These are phyloP conservation scores for Ferdinandea cuprea DNA, from an alignment of 2,888 invertebrate genomes.

Conservation along the genomic window DNA sequence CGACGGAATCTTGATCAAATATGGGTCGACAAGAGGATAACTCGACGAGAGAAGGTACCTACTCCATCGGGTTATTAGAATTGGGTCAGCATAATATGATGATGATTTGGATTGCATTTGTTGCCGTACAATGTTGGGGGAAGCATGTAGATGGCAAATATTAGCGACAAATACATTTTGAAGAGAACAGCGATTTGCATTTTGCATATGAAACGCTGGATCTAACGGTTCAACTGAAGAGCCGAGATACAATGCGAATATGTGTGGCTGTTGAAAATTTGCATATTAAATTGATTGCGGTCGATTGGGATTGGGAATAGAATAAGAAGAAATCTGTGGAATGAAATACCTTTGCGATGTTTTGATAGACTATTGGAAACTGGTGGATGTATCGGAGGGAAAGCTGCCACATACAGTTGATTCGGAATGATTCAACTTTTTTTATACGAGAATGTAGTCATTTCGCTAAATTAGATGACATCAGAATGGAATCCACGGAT, in stretches of 20 bases:
- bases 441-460: too few relatives aligned
- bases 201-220: conserved; percentile 20
- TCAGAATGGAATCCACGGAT: too few relatives aligned
- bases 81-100: conserved; percentile 49
- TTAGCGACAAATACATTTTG: conserved; percentile 55
- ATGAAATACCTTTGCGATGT: not conserved
- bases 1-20: conserved; percentile 63
- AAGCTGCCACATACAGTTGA: too few relatives aligned
- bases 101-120: conserved; percentile 12
- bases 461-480: too few relatives aligned
- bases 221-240: conserved; percentile 46
- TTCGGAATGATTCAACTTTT: too few relatives aligned
- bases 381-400: not conserved
- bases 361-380: not conserved
- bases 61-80: conserved; percentile 29
- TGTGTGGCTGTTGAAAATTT: conserved; percentile 41
- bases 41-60: conserved; percentile 11
- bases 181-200: conserved; percentile 40
- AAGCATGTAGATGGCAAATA: conserved; percentile 40
- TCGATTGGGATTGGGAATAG: conserved; percentile 14
- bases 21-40: conserved; percentile 63
- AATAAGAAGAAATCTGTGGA: not conserved
- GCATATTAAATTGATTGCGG: conserved; percentile 63
- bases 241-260: not conserved
- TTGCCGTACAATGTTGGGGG: conserved; percentile 1